Conservation (phyloP, 2,113 vertebrate genomes). For the Ceuthmochares aereus region DNA sequence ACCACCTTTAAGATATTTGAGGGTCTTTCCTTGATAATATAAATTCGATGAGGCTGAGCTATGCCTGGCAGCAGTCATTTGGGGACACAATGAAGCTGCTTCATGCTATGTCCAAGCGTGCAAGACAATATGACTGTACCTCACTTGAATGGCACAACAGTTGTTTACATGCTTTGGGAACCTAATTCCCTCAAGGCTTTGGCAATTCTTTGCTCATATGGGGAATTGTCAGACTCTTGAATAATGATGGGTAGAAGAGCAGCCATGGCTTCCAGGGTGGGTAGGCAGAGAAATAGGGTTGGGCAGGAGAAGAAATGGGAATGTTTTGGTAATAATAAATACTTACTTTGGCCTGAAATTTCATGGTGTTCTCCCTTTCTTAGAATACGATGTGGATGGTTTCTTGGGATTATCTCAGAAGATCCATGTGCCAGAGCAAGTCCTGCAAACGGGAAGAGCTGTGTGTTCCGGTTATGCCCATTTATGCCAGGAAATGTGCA, state of each 20-base stretch:
- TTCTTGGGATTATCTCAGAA: constrained; percentile 78
- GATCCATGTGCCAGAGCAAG: constrained; percentile 76
- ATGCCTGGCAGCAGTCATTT: background rate
- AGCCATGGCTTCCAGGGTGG: constrained; percentile 3
- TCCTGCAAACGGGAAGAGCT: constrained; percentile 75
- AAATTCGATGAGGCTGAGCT: background rate
- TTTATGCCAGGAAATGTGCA: constrained; percentile 83
- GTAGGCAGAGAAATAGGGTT: background rate
- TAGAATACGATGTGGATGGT: constrained; percentile 79
- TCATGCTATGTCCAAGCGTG: constrained; percentile 26
- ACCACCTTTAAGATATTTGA: rapidly evolving
- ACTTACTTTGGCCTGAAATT: background rate
- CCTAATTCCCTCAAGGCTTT: background rate
- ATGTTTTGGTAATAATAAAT: background rate
- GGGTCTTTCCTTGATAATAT: background rate
- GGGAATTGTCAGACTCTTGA: background rate
- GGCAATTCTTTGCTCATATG: background rate
- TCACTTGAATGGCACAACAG: background rate
- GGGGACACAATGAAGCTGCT: constrained; percentile 11
- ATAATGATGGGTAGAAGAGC: background rate
- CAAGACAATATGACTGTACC: background rate
- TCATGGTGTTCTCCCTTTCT: background rate
- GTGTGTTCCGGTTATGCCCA: constrained; percentile 81
- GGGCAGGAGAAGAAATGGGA: constrained; percentile 17
- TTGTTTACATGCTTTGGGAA: background rate